These are phyloP conservation scores for Pseudotriccus pelzelni DNA, from an alignment of 2,797 vertebrate species.

Conservation along the genomic window DNA sequence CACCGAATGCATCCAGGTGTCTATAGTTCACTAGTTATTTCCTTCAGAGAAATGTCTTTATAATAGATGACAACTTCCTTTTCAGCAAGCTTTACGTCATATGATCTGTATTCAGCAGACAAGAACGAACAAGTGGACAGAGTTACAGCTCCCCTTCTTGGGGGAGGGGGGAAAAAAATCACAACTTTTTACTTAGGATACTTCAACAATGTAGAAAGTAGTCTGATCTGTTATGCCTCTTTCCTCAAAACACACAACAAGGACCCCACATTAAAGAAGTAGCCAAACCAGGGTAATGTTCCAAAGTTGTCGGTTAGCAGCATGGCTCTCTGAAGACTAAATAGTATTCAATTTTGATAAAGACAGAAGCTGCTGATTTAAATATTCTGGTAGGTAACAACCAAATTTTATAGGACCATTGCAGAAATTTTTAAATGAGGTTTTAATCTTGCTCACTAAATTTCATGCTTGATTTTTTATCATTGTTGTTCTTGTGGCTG, in stretches of 20 bases:
- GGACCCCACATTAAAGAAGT: background rate
- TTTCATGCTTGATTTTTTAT: background rate
- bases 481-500: background rate
- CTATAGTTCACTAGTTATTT: background rate
- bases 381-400: background rate
- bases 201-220: accelerated
- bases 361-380: background rate
- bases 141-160: background rate
- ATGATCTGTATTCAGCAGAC: background rate
- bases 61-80: background rate
- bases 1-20: background rate
- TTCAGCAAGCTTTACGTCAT: background rate
- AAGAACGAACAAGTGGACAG: background rate
- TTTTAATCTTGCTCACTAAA: background rate
- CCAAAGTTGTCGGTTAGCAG: background rate
- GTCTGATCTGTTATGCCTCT: background rate
- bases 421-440: background rate
- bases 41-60: background rate
- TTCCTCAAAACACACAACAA: background rate
- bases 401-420: background rate
- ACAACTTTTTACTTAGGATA: background rate
- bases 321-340: background rate
- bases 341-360: background rate
- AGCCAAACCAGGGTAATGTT: background rate
- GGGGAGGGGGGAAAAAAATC: background rate